A percentile compares a stretch with the other conserved stretches of the same genome.
These are phyloP conservation scores for Helicoverpa armigera DNA, from an alignment of 1,140 invertebrate species.

Conservation along the genomic window DNA sequence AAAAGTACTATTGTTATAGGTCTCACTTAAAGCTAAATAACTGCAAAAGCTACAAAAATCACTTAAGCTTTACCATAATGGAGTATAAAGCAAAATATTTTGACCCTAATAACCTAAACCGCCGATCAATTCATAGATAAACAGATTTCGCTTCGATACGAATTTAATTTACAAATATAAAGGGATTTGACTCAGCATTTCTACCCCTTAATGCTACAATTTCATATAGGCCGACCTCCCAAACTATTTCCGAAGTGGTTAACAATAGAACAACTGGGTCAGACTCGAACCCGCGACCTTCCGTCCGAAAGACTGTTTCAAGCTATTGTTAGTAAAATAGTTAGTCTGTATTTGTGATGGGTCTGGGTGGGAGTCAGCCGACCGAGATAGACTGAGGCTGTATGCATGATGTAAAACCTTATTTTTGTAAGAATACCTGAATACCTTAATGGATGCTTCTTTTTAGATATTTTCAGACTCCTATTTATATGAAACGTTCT, in stretches of 20 bases:
- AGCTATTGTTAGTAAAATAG: slow-evolving; percentile 32
- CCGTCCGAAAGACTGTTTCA: slow-evolving; percentile 14
- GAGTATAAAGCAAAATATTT: neutral
- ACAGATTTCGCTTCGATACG: slow-evolving; percentile 13
- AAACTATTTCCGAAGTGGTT: slow-evolving; percentile 37
- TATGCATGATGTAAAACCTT: neutral
- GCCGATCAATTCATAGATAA: neutral
- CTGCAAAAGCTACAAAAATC: neutral
- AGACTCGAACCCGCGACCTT: slow-evolving; percentile 41
- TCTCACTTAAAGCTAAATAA: too few species aligned
- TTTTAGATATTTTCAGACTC: neutral
- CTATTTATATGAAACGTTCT: neutral
- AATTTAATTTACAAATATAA: slow-evolving; percentile 41
- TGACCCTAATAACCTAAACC: slow-evolving; percentile 33
- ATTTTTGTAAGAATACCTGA: neutral
- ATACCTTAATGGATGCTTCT: neutral
- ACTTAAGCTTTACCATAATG: neutral
- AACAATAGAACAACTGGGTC: slow-evolving; percentile 45
- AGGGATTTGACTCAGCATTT: slow-evolving; percentile 28
- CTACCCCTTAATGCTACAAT: neutral
- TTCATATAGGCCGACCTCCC: slow-evolving; percentile 9
- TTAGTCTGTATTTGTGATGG: neutral
- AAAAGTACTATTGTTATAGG: too few species aligned
- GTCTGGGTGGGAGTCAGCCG: neutral
- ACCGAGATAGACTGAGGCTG: neutral